Evolutionary conservation across 1,140 invertebrate genomes (phyloP).

Genomic region (Chironomus tepperi): DNA sequence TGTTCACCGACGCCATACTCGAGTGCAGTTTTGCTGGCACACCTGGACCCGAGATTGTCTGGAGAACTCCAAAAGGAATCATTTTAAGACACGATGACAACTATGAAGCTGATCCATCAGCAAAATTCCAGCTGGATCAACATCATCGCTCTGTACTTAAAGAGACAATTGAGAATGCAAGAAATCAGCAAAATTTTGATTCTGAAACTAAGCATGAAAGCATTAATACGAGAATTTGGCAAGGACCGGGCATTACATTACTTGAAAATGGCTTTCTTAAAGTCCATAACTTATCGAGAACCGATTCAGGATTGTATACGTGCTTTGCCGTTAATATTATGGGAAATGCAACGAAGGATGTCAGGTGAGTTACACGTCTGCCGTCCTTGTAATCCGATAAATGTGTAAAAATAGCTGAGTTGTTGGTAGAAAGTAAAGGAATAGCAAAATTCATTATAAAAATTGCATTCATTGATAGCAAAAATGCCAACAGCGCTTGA

Average conservation of each 20-base stretch:
- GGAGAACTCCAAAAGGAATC: constrained; percentile 43
- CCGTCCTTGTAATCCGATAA: too few relatives aligned
- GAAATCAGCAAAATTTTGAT: background rate
- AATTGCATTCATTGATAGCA: too few relatives aligned
- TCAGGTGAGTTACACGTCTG: constrained; percentile 37
- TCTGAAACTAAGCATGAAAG: constrained; percentile 22
- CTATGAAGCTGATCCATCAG: constrained; percentile 39
- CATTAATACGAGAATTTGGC: constrained; percentile 30
- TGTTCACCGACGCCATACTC: constrained; percentile 57
- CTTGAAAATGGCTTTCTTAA: constrained; percentile 59
- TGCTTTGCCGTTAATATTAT: constrained; percentile 78
- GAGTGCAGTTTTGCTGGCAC: constrained; percentile 70
- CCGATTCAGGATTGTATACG: constrained; percentile 78
- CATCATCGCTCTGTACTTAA: constrained; percentile 27
- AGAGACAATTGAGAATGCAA: background rate
- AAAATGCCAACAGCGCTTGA: too few relatives aligned
- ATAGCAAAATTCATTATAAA: too few relatives aligned
- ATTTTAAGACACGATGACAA: constrained; percentile 30
- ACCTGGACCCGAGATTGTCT: constrained; percentile 70
- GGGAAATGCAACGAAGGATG: constrained; percentile 61
- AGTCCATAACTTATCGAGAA: constrained; percentile 54
- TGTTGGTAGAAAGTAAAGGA: too few relatives aligned
- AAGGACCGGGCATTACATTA: constrained; percentile 41
- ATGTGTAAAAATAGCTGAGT: too few relatives aligned
- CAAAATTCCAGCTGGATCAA: constrained; percentile 21